These are phyloP conservation scores for Doris montereyensis DNA, from an alignment of 2,888 invertebrate genomes.

Conservation along the genomic window DNA sequence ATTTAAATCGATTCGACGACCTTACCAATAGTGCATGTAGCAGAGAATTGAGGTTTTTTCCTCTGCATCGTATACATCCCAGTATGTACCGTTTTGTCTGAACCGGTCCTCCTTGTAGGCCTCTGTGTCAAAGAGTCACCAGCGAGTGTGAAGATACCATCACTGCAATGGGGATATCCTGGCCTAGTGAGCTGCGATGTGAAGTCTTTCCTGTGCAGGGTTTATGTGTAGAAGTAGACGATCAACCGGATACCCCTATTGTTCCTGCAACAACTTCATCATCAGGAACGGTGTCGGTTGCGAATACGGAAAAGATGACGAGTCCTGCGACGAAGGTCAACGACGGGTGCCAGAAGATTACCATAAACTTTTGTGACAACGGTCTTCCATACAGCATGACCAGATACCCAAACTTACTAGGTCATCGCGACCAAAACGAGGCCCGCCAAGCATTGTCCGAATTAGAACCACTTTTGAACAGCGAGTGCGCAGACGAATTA, in stretches of 20 bases:
- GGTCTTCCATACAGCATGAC: slow-evolving; percentile 94
- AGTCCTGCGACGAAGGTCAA: too few species aligned
- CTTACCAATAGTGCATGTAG: too few species aligned
- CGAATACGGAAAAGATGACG: too few species aligned
- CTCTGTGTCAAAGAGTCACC: slow-evolving; percentile 89
- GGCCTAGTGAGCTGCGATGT: slow-evolving; percentile 93
- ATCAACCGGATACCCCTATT: too few species aligned
- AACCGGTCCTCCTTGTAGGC: slow-evolving; percentile 92
- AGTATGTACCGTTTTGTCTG: slow-evolving; percentile 92
- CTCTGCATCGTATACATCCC: slow-evolving; percentile 95
- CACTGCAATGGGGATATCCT: slow-evolving; percentile 87
- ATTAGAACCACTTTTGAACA: too few species aligned
- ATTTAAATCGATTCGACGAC: too few species aligned
- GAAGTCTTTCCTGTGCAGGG: slow-evolving; percentile 82
- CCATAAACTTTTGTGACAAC: slow-evolving; percentile 92
- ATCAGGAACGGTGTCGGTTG: too few species aligned
- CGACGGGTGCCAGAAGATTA: slow-evolving; percentile 84
- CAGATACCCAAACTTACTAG: slow-evolving; percentile 93
- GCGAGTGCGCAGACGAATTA: too few species aligned
- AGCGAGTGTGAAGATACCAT: slow-evolving; percentile 90
- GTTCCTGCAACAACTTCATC: too few species aligned
- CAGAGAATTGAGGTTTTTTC: too few species aligned
- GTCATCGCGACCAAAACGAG: slow-evolving; percentile 92
- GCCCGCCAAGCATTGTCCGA: too few species aligned
- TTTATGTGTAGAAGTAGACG: neutral